Conservation (phyloP, 92 coral and sea anemone genomes). For the Pocillopora grandis region DNA sequence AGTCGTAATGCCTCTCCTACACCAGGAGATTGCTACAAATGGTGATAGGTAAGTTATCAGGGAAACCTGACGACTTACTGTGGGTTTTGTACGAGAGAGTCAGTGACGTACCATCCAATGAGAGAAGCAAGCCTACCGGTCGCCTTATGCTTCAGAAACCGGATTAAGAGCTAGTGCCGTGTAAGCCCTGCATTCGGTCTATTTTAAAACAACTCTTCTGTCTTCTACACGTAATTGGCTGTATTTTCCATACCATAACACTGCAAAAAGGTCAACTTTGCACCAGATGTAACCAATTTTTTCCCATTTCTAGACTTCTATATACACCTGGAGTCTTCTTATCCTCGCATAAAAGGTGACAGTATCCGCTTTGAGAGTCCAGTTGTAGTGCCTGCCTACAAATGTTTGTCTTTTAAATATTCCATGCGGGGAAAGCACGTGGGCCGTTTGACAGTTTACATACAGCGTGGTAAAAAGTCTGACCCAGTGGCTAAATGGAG, state of each 20-base stretch:
- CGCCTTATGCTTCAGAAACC: too few relatives aligned
- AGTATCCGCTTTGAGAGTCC: conserved; percentile 30
- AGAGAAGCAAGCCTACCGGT: too few relatives aligned
- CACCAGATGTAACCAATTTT: neutral
- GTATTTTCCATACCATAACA: neutral
- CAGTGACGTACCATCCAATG: too few relatives aligned
- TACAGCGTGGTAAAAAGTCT: neutral
- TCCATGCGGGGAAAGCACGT: conserved; percentile 63
- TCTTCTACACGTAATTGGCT: too few relatives aligned
- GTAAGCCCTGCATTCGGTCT: too few relatives aligned
- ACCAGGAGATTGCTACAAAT: too few relatives aligned
- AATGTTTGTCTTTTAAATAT: conserved; percentile 62
- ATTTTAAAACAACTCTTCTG: too few relatives aligned
- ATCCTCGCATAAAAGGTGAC: conserved; percentile 34
- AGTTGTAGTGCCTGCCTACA: conserved; percentile 9
- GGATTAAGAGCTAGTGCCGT: too few relatives aligned
- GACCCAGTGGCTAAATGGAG: conserved; percentile 59
- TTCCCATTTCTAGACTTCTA: neutral
- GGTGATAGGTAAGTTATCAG: too few relatives aligned
- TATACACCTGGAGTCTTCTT: conserved; percentile 52
- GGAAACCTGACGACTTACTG: too few relatives aligned
- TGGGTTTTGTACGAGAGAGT: too few relatives aligned
- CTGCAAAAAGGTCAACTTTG: neutral
- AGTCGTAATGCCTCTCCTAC: too few relatives aligned
- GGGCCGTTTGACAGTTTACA: conserved; percentile 70